Percentiles rank a stretch among this genome's conserved stretches.
Evolutionary conservation across 2,113 vertebrate genomes (phyloP).

Genomic region (Crotalus helleri): DNA sequence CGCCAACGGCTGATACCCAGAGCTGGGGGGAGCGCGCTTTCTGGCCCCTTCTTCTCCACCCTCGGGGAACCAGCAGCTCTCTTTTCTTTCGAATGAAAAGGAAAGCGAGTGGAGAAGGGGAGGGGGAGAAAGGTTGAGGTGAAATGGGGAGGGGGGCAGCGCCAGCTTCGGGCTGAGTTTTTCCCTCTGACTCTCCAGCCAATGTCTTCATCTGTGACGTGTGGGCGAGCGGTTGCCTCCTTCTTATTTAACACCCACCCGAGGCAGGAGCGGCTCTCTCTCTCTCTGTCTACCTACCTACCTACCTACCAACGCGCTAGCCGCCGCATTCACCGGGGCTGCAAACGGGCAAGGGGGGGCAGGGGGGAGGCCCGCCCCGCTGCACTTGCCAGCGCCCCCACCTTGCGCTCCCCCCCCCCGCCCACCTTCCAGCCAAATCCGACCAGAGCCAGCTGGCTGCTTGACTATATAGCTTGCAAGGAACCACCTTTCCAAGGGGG

Average conservation of each 20-base stretch:
- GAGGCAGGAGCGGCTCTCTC: not conserved
- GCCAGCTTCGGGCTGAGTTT: not conserved
- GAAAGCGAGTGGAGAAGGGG: conserved; percentile 23
- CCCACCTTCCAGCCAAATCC: not conserved
- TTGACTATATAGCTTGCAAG: not conserved
- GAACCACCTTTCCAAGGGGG: not conserved
- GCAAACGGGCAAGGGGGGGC: not conserved
- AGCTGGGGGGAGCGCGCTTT: not conserved
- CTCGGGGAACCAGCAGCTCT: no score
- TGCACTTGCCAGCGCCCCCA: not conserved
- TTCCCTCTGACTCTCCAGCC: conserved; percentile 10
- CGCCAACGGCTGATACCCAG: not conserved
- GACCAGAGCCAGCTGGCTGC: not conserved
- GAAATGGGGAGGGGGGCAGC: not conserved
- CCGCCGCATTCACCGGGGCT: not conserved
- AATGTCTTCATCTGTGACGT: conserved; percentile 37
- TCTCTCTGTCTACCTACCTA: not conserved
- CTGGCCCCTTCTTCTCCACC: not conserved
- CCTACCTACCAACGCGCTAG: not conserved
- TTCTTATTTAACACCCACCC: not conserved
- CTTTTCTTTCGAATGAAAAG: not conserved
- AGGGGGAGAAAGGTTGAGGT: conserved; percentile 23
- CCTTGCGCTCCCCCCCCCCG: not conserved
- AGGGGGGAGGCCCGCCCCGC: not conserved
- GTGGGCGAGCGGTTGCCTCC: not conserved